Conservation (phyloP, 2,888 invertebrate species). For the Pristionchus entomophagus region DNA sequence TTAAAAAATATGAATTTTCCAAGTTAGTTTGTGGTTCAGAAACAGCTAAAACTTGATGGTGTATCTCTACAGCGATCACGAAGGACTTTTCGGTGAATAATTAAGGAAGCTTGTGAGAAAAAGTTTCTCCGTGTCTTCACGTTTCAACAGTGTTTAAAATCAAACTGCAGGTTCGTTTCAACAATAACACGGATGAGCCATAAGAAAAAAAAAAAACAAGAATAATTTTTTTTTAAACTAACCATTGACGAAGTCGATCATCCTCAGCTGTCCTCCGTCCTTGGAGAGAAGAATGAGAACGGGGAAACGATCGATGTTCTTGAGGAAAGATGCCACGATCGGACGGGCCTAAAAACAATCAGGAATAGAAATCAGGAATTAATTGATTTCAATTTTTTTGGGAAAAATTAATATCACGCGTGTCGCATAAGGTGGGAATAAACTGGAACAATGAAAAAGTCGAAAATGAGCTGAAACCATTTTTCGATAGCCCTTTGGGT, state of each 20-base stretch:
- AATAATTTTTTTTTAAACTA: neutral
- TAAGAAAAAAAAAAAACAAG: neutral
- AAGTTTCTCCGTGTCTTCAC: too few species aligned
- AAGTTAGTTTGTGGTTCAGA: neutral
- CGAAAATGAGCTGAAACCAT: too few species aligned
- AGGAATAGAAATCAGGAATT: neutral
- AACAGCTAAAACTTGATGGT: neutral
- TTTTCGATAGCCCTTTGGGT: too few species aligned
- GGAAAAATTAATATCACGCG: too few species aligned
- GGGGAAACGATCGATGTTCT: slow-evolving; percentile 59
- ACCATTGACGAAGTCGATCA: slow-evolving; percentile 59
- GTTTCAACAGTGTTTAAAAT: too few species aligned
- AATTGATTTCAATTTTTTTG: neutral
- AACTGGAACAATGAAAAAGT: too few species aligned
- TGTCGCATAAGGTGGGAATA: too few species aligned
- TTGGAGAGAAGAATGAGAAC: slow-evolving; percentile 64
- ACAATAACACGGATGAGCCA: too few species aligned
- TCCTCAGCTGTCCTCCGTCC: slow-evolving; percentile 56
- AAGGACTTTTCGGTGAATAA: too few species aligned
- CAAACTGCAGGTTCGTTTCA: too few species aligned
- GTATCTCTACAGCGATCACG: too few species aligned
- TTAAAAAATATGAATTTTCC: neutral
- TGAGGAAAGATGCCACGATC: neutral
- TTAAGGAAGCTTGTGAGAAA: too few species aligned
- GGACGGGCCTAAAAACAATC: neutral